Percentiles rank a stretch among this genome's conserved stretches.
Conservation (phyloP, 2,888 invertebrate species). For the Leptogaster cylindrica region DNA sequence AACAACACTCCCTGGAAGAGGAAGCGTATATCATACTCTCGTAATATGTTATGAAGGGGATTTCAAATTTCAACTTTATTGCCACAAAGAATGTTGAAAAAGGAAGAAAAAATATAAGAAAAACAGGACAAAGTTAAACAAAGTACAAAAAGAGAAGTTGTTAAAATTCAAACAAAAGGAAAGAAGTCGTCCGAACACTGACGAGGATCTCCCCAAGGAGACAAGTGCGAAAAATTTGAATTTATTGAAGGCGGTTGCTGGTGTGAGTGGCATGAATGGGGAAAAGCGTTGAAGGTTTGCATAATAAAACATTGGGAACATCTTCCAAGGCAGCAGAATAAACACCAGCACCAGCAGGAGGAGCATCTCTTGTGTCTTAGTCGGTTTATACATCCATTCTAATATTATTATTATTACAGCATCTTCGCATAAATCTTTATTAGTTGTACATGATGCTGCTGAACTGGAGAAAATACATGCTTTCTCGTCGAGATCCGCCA, state of each 20-base stretch:
- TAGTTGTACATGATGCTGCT: slow-evolving; percentile 30
- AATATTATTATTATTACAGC: slow-evolving; percentile 32
- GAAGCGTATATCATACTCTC: slow-evolving; percentile 18
- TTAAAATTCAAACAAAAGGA: too few species aligned
- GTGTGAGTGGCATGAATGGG: too few species aligned
- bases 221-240: slow-evolving; percentile 26
- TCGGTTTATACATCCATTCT: slow-evolving; percentile 12
- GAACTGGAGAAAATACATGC: too few species aligned
- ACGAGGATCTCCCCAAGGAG: slow-evolving; percentile 25
- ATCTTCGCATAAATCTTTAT: slow-evolving; percentile 34
- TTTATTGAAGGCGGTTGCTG: too few species aligned
- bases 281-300: slow-evolving; percentile 4
- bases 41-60: slow-evolving; percentile 36
- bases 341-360: too few species aligned
- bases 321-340: slow-evolving; percentile 6
- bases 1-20: slow-evolving; percentile 7
- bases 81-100: slow-evolving; percentile 25
- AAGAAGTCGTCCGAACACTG: too few species aligned
- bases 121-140: too few species aligned
- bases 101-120: not conserved
- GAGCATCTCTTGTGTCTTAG: slow-evolving; percentile 22
- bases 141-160: too few species aligned
- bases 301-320: slow-evolving; percentile 5
- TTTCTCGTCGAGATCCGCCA: too few species aligned
- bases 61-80: slow-evolving; percentile 39